Conservation (phyloP, 2,888 invertebrate species). For the Cryptocephalus moraei region DNA sequence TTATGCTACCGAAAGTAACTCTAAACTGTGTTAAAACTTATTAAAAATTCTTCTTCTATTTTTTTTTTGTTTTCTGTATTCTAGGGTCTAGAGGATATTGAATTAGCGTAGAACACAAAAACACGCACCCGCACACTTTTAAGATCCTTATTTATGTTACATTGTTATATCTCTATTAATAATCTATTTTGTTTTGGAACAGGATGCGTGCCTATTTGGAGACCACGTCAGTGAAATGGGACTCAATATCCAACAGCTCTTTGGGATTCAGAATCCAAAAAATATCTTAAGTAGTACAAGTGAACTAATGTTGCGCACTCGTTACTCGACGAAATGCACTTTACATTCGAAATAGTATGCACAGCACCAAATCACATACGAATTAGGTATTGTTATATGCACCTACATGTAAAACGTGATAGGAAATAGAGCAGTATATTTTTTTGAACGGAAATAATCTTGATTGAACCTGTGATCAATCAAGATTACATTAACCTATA, state of each 20-base stretch:
- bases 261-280: constrained; percentile 18
- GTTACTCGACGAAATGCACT: neutral
- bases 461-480: no score
- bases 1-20: no score
- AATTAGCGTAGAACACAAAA: constrained; percentile 2
- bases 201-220: constrained; percentile 27
- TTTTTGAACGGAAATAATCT: no score
- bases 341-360: neutral
- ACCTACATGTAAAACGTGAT: neutral
- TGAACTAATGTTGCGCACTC: neutral
- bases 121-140: neutral
- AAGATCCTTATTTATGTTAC: neutral
- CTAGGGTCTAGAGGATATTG: constrained; percentile 24
- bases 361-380: constrained; percentile 2
- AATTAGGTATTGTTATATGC: neutral
- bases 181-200: constrained; percentile 23
- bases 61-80: constrained; percentile 24
- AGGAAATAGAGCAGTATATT: no score
- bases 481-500: no score
- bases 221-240: constrained; percentile 16
- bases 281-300: constrained; percentile 2
- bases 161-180: constrained; percentile 9
- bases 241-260: constrained; percentile 14
- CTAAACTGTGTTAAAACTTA: no score
- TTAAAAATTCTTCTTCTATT: neutral